A percentile compares a stretch with the other conserved stretches of the same genome.
Conservation (phyloP, 2,797 vertebrate genomes). For the Acrossocheilus fasciatus region DNA sequence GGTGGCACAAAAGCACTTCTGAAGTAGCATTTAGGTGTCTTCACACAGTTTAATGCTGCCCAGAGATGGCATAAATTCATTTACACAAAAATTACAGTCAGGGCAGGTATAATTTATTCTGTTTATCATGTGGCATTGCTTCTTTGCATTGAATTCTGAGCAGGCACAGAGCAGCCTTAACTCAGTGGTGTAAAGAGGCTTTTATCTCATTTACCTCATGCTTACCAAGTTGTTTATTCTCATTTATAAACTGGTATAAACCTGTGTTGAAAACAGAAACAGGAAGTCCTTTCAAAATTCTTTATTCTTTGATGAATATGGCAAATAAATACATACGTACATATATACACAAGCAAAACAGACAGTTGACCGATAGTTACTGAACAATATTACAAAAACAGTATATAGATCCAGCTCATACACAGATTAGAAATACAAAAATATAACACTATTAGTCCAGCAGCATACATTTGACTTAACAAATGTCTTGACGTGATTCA, state of each 20-base stretch:
- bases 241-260: neutral
- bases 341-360: constrained; percentile 44
- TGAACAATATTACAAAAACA: constrained; percentile 63
- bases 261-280: constrained; percentile 20
- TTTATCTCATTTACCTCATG: neutral
- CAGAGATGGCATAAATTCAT: neutral
- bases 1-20: neutral
- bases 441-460: constrained; percentile 68
- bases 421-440: constrained; percentile 50
- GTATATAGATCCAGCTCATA: neutral
- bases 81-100: neutral
- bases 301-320: constrained; percentile 67
- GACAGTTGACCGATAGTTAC: constrained; percentile 34
- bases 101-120: neutral
- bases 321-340: constrained; percentile 56
- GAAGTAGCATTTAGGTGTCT: neutral
- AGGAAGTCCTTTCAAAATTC: constrained; percentile 49
- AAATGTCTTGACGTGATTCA: constrained; percentile 10
- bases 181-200: neutral
- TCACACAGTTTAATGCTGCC: neutral
- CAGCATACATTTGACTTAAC: constrained; percentile 57
- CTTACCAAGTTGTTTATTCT: neutral
- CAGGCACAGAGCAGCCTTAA: neutral
- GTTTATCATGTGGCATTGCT: neutral
- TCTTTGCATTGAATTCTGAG: neutral